Conservation (phyloP, 2,113 vertebrate species). For the Chauna torquata region DNA sequence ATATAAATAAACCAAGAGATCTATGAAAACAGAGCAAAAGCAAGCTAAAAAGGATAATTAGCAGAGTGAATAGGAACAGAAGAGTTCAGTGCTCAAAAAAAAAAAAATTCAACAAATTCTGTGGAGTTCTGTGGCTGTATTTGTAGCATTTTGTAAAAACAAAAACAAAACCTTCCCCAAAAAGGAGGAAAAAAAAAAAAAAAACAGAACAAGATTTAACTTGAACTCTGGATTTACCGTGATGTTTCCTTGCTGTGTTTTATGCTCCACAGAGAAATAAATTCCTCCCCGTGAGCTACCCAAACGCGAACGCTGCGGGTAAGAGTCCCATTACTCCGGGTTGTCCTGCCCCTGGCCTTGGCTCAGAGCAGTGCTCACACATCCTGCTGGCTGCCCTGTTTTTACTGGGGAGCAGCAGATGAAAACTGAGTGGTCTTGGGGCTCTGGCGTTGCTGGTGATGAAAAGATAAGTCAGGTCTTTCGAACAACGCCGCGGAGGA, state of each 20-base stretch:
- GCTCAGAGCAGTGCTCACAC: accelerated
- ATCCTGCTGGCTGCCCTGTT: background rate
- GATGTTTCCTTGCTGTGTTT: background rate
- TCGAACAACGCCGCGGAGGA: background rate
- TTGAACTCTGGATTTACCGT: background rate
- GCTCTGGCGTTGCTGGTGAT: background rate
- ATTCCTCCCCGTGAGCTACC: background rate
- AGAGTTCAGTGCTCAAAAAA: background rate
- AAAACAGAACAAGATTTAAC: background rate
- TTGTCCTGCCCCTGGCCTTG: background rate
- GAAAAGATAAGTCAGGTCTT: background rate
- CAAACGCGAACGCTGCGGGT: too few species aligned
- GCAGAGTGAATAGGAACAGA: slow-evolving; percentile 39
- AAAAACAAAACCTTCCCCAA: background rate
- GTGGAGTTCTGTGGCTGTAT: background rate
- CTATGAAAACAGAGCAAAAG: slow-evolving; percentile 68
- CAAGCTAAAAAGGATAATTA: slow-evolving; percentile 77
- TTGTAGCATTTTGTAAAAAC: background rate
- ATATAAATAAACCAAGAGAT: slow-evolving; percentile 78
- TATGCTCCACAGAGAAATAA: background rate
- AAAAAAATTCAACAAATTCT: background rate
- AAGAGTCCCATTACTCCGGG: background rate
- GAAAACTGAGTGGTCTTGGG: background rate
- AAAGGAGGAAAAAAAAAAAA: accelerated
- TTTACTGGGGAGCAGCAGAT: background rate